Percentiles rank a stretch among this genome's conserved stretches.
phyloP scores from a whole-genome alignment of 2,113 vertebrate species.

The Gila orcuttii region DNA sequence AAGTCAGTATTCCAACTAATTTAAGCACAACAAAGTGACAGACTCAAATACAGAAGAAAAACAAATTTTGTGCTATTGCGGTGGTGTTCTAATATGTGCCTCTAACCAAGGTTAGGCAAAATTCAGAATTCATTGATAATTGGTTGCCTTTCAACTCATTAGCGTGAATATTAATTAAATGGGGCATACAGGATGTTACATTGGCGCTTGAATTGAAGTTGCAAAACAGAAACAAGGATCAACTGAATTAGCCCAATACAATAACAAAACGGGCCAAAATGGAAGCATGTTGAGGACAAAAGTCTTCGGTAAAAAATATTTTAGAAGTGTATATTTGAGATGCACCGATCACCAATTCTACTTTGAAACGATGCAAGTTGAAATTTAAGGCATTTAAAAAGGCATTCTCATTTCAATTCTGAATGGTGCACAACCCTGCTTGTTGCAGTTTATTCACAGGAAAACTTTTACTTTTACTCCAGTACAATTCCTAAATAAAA shows the following conservation, averaged over 20 bases:
- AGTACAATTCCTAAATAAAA: too few relatives aligned
- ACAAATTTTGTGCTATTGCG: neutral
- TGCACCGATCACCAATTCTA: neutral
- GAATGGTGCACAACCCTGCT: neutral
- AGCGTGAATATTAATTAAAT: neutral
- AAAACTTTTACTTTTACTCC: neutral
- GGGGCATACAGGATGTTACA: neutral
- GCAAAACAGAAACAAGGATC: neutral
- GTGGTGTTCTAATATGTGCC: neutral
- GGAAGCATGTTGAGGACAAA: neutral
- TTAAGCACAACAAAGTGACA: neutral
- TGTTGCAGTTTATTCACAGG: neutral
- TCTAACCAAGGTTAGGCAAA: neutral
- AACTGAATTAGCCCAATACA: neutral
- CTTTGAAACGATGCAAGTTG: neutral
- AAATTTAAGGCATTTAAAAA: neutral
- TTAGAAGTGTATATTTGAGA: too few relatives aligned
- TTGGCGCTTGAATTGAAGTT: neutral
- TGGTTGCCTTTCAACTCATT: neutral
- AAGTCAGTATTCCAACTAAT: neutral
- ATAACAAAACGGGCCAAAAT: neutral
- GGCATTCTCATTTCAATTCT: neutral
- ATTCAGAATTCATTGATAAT: neutral
- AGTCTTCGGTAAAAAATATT: neutral
- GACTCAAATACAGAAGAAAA: neutral